Evolutionary conservation across 2,888 invertebrate genomes (phyloP).

Genomic region (Microctonus aethiopoides): DNA sequence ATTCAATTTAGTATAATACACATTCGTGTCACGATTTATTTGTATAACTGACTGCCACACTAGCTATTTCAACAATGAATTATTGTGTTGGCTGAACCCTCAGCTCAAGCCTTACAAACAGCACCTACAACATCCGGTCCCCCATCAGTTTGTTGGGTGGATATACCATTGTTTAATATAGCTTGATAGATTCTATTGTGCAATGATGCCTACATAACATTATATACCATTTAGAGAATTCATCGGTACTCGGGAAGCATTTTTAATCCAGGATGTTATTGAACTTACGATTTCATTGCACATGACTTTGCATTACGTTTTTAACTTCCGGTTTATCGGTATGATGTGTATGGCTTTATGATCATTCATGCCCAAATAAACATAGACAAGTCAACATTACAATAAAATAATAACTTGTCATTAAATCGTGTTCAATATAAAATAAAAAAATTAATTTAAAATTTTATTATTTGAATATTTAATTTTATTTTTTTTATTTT

Average conservation of each 20-base stretch:
- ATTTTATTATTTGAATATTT: too few species aligned
- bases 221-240: constrained; percentile 51
- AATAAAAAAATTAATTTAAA: too few species aligned
- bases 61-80: constrained; percentile 61
- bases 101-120: constrained; percentile 43
- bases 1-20: not conserved
- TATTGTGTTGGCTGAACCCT: constrained; percentile 48
- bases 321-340: constrained; percentile 50
- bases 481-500: too few species aligned
- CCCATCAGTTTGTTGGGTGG: constrained; percentile 36
- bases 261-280: constrained; percentile 57
- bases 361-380: not conserved
- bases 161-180: constrained; percentile 63
- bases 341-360: not conserved
- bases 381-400: not conserved
- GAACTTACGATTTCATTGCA: constrained; percentile 52
- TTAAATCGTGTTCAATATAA: too few species aligned
- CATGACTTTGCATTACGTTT: constrained; percentile 46
- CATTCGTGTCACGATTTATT: constrained; percentile 20
- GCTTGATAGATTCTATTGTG: constrained; percentile 58
- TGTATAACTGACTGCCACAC: constrained; percentile 55
- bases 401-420: too few species aligned
- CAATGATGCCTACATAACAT: constrained; percentile 48
- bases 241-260: constrained; percentile 49
- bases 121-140: constrained; percentile 56